A percentile compares a stretch with the other conserved stretches of the same genome.
Evolutionary conservation across 2,113 vertebrate genomes (phyloP).

Genomic region (Tupaia tana): DNA sequence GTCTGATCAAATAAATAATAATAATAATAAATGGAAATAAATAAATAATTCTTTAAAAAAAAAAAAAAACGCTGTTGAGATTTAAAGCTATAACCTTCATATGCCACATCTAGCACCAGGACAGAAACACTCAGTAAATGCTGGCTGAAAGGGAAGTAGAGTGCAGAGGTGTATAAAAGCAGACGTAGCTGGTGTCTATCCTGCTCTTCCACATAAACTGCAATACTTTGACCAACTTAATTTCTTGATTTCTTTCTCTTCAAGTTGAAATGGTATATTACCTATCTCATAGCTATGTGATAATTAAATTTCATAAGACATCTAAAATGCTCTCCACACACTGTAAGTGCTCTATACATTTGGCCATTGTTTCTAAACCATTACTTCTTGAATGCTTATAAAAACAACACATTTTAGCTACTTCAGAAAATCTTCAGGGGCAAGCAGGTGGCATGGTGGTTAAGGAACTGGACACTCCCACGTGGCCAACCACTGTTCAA

Average conservation of each 20-base stretch:
- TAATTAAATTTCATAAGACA: not conserved
- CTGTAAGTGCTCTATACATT: not conserved
- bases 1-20: no score
- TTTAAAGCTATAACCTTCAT: slow-evolving; percentile 12
- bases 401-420: slow-evolving; percentile 1
- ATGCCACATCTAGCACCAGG: not conserved
- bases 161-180: not conserved
- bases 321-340: not conserved
- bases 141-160: not conserved
- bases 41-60: not conserved
- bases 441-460: no score
- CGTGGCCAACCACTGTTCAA: no score
- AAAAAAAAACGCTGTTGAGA: not conserved
- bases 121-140: not conserved
- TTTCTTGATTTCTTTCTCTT: slow-evolving; percentile 19
- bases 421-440: slow-evolving; percentile 1
- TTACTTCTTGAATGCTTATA: not conserved
- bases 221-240: not conserved
- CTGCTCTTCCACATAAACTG: not conserved
- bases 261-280: not conserved
- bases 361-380: not conserved
- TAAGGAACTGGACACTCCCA: no score
- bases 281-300: not conserved
- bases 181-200: not conserved
- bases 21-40: no score